These are phyloP conservation scores for Orthosia gothica DNA, from an alignment of 2,888 invertebrate genomes.

Conservation along the genomic window DNA sequence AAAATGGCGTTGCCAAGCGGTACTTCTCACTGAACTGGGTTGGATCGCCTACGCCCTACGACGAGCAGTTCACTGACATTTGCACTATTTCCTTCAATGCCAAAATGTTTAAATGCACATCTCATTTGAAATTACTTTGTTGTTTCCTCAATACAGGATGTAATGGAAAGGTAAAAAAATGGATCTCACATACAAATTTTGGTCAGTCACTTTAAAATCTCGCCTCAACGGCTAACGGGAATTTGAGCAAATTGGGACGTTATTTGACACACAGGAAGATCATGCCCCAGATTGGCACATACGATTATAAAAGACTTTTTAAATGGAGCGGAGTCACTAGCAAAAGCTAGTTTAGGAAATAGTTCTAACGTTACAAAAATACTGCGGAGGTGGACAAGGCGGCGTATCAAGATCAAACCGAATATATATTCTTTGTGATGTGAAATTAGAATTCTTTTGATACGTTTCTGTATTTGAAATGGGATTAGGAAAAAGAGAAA, in stretches of 20 bases:
- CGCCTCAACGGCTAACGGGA: too few species aligned
- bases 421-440: constrained; percentile 15
- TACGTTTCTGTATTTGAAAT: constrained; percentile 1
- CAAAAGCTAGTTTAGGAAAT: constrained; percentile 3
- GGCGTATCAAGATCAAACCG: constrained; percentile 34
- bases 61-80: constrained; percentile 61
- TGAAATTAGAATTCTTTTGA: constrained; percentile 32
- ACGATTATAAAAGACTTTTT: too few species aligned
- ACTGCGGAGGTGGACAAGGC: constrained; percentile 24
- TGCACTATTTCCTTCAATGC: constrained; percentile 38
- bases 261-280: too few species aligned
- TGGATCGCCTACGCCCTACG: constrained; percentile 50
- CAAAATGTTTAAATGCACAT: constrained; percentile 49
- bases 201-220: too few species aligned
- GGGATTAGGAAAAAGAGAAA: background rate
- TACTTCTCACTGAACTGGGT: constrained; percentile 35
- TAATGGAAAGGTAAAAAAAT: too few species aligned
- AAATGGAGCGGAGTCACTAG: too few species aligned
- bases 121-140: constrained; percentile 29
- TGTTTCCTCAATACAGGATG: background rate
- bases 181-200: too few species aligned
- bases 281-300: too few species aligned
- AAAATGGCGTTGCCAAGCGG: constrained; percentile 52
- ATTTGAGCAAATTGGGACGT: too few species aligned
- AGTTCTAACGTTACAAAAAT: constrained; percentile 34